Percentiles rank a stretch among this genome's conserved stretches.
phyloP scores from a whole-genome alignment of 2,113 vertebrate species.

The Stercorarius parasiticus region DNA sequence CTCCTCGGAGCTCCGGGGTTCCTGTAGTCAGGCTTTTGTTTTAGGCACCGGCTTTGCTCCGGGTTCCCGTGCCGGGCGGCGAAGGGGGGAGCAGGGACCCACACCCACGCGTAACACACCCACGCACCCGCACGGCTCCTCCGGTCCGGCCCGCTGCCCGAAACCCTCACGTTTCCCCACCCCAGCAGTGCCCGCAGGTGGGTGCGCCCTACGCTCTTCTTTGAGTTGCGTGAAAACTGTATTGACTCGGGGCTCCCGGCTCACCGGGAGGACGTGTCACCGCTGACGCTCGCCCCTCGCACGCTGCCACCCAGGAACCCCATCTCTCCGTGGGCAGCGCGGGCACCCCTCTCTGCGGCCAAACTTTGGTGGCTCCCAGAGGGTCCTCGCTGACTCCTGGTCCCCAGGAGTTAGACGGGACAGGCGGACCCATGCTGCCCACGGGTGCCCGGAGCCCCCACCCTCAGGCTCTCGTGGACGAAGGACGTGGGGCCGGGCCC shows the following conservation, averaged over 20 bases:
- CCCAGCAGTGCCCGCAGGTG: too few species aligned
- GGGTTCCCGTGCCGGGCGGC: neutral
- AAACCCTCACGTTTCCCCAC: neutral
- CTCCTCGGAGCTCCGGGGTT: conserved; percentile 65
- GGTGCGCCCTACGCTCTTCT: neutral
- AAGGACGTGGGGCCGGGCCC: accelerated
- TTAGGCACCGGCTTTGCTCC: neutral
- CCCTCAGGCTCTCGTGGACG: neutral
- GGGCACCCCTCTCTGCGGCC: neutral
- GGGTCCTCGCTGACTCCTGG: neutral
- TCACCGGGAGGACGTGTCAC: neutral
- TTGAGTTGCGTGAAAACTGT: accelerated
- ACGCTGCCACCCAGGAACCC: neutral
- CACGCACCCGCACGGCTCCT: too few species aligned
- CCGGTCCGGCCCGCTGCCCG: neutral
- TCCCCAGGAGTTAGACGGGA: neutral
- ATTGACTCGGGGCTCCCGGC: accelerated
- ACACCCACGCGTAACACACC: neutral
- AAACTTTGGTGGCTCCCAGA: neutral
- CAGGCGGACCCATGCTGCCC: accelerated
- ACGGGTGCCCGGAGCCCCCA: neutral
- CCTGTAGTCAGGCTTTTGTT: conserved; percentile 67
- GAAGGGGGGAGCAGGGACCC: neutral
- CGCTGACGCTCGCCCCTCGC: neutral
- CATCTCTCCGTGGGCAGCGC: neutral